These are phyloP conservation scores for Orthonychiurus folsomi DNA, from an alignment of 2,888 invertebrate species.

Conservation along the genomic window DNA sequence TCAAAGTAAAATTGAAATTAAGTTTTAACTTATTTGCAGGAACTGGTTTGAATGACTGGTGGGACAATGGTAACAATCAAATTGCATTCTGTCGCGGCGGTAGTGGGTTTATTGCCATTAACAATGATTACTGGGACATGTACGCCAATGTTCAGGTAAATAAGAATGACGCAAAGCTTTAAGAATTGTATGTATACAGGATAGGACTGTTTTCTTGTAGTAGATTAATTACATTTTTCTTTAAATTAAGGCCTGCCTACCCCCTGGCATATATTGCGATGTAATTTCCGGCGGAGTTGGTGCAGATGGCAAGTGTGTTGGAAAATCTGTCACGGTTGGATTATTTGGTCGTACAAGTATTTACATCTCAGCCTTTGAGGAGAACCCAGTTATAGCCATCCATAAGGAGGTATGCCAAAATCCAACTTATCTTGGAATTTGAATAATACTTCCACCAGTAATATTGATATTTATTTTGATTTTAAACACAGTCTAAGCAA, in stretches of 20 bases:
- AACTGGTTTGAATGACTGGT: slow-evolving; percentile 55
- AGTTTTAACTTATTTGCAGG: slow-evolving; percentile 41
- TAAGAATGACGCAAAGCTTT: background rate
- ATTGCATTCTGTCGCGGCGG: slow-evolving; percentile 57
- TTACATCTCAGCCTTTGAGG: background rate
- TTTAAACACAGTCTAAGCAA: no score
- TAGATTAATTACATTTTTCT: no score
- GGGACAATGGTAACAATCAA: slow-evolving; percentile 71
- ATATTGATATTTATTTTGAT: no score
- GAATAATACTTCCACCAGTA: no score
- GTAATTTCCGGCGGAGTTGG: slow-evolving; percentile 3
- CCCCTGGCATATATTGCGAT: slow-evolving; percentile 8
- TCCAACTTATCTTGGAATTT: no score
- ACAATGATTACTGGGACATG: slow-evolving; percentile 47
- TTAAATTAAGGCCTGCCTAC: slow-evolving; percentile 6
- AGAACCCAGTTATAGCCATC: background rate
- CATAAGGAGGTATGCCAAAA: no score
- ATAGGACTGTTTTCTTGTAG: background rate
- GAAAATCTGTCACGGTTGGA: background rate
- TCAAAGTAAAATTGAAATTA: background rate
- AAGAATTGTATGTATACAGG: background rate
- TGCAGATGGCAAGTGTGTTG: background rate
- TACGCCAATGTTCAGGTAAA: slow-evolving; percentile 46
- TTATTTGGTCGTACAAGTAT: background rate
- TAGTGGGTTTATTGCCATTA: slow-evolving; percentile 55